Evolutionary conservation across 2,797 vertebrate species (phyloP).

Genomic region (Clamator glandarius): DNA sequence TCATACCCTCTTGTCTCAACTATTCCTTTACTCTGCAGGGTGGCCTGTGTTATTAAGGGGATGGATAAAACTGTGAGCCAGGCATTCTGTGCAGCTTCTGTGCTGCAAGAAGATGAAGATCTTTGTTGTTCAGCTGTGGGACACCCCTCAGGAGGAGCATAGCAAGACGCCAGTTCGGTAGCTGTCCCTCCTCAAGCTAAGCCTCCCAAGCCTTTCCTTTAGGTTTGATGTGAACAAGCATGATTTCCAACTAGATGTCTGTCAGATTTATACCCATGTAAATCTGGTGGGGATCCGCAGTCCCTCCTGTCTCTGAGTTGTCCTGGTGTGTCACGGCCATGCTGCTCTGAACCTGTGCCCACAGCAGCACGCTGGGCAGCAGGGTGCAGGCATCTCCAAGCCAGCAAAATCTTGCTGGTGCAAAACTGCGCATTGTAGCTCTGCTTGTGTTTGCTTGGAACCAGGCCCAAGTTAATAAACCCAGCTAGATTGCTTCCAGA

Average conservation of each 20-base stretch:
- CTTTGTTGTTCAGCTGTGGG: neutral
- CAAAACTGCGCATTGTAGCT: neutral
- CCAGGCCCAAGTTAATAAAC: constrained; percentile 57
- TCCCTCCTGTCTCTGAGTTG: neutral
- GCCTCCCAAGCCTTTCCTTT: neutral
- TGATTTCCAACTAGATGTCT: neutral
- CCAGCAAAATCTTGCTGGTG: neutral
- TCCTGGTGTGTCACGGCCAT: neutral
- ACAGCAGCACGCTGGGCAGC: neutral
- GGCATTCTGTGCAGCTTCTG: neutral
- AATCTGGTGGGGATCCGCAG: neutral
- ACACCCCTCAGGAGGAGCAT: neutral
- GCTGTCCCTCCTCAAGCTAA: constrained; percentile 8
- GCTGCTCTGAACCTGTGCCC: constrained; percentile 26
- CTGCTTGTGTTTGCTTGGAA: neutral
- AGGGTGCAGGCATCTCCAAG: neutral
- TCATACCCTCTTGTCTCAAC: neutral
- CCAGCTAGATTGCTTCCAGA: constrained; percentile 54
- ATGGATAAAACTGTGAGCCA: neutral
- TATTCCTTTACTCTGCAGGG: neutral
- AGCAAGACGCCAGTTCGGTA: neutral
- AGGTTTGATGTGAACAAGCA: neutral
- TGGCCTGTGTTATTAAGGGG: neutral
- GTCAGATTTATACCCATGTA: neutral
- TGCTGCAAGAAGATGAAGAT: neutral